A percentile compares a stretch with the other conserved stretches of the same genome.
Evolutionary conservation across 2,113 vertebrate genomes (phyloP).

Genomic region (Labeo catla): DNA sequence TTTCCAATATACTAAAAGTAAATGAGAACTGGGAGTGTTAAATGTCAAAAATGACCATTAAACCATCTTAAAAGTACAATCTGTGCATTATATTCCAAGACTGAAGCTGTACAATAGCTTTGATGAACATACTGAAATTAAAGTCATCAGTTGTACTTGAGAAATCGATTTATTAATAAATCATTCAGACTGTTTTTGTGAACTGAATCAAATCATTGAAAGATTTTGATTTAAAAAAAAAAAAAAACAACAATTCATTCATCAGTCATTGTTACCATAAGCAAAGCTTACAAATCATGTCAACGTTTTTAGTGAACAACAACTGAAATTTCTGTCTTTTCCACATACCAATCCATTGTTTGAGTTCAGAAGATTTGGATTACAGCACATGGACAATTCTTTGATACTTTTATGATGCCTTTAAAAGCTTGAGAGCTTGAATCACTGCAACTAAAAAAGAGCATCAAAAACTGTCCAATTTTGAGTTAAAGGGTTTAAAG

Average conservation of each 20-base stretch:
- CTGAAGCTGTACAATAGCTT: neutral
- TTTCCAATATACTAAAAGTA: neutral
- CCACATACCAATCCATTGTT: neutral
- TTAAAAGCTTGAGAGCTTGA: neutral
- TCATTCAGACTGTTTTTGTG: neutral
- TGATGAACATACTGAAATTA: neutral
- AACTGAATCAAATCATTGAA: neutral
- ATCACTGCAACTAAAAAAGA: neutral
- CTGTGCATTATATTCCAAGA: neutral
- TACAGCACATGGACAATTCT: neutral
- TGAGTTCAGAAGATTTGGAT: neutral
- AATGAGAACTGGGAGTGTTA: neutral
- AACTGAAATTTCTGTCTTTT: neutral
- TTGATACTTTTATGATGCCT: neutral
- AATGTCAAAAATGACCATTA: neutral
- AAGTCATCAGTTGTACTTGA: neutral
- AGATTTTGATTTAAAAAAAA: neutral
- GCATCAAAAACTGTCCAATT: neutral
- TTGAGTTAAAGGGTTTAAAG: neutral
- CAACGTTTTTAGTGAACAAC: neutral
- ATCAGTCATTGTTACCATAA: neutral
- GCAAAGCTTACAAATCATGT: neutral
- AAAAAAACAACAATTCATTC: neutral
- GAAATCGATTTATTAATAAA: neutral
- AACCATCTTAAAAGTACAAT: no score